Percentiles rank a stretch among this genome's conserved stretches.
Evolutionary conservation across 2,797 vertebrate species (phyloP).

Genomic region (Smutsia gigantea): DNA sequence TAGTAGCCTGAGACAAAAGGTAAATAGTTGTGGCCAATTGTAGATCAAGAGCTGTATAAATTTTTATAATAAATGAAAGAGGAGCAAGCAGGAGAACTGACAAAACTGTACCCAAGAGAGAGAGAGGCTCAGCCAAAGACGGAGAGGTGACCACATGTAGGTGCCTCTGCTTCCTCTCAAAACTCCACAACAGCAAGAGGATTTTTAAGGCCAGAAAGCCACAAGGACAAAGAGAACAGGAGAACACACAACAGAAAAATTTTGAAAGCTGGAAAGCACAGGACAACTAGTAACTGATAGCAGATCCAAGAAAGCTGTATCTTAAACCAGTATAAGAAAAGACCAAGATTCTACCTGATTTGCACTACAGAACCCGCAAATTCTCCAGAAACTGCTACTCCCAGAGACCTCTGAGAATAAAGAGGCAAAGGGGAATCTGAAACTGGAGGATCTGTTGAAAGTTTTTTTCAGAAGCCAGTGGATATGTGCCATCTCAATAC

Average conservation of each 20-base stretch:
- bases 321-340: neutral
- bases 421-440: neutral
- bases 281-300: neutral
- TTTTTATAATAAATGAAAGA: neutral
- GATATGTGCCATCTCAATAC: neutral
- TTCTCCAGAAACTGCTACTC: neutral
- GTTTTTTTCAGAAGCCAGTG: neutral
- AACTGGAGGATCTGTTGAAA: neutral
- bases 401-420: neutral
- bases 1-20: neutral
- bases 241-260: neutral
- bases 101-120: neutral
- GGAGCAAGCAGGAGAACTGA: neutral
- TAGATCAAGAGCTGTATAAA: neutral
- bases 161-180: neutral
- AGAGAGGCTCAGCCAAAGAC: neutral
- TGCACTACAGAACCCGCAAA: neutral
- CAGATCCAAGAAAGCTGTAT: neutral
- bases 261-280: slow-evolving; percentile 15
- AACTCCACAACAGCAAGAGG: neutral
- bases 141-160: neutral
- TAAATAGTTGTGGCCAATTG: neutral
- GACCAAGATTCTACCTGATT: neutral
- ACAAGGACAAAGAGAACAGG: neutral
- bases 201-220: neutral